Evolutionary conservation across 2,888 invertebrate genomes (phyloP).

Genomic region (Neoitamus cyanurus): DNA sequence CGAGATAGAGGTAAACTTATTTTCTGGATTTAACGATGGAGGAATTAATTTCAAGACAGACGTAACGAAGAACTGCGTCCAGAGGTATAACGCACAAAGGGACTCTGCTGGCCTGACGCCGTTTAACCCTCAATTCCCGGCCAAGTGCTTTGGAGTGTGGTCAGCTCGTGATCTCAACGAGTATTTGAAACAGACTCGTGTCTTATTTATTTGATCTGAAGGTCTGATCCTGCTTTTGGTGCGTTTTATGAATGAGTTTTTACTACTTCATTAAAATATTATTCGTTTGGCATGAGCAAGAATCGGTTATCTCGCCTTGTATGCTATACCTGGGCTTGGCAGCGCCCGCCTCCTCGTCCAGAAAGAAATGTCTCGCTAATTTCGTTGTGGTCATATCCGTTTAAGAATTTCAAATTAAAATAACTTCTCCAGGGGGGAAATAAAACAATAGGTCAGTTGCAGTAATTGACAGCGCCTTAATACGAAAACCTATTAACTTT

Average conservation of each 20-base stretch:
- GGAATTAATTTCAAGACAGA: constrained; percentile 25
- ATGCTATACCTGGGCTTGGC: background rate
- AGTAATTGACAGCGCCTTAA: background rate
- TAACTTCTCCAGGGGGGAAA: background rate
- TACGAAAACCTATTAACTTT: background rate
- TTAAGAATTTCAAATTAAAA: background rate
- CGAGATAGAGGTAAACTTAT: constrained; percentile 15
- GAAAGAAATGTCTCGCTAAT: background rate
- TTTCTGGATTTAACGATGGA: constrained; percentile 43
- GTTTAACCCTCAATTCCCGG: background rate
- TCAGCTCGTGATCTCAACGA: constrained; percentile 24
- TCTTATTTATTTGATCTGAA: constrained; percentile 41
- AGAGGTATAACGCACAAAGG: background rate
- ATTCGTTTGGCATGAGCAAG: constrained; percentile 41
- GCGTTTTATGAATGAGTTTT: constrained; percentile 65
- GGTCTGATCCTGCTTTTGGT: constrained; percentile 3
- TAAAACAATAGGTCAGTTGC: background rate
- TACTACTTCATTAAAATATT: constrained; percentile 66
- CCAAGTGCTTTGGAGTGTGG: constrained; percentile 13
- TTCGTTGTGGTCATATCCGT: background rate
- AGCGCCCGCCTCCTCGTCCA: background rate
- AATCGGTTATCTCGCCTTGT: constrained; percentile 11
- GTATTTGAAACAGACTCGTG: constrained; percentile 2
- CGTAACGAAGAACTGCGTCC: background rate
- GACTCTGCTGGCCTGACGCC: background rate